These are phyloP conservation scores for Gymnopithys bicolor DNA, from an alignment of 2,797 vertebrate species.

Conservation along the genomic window DNA sequence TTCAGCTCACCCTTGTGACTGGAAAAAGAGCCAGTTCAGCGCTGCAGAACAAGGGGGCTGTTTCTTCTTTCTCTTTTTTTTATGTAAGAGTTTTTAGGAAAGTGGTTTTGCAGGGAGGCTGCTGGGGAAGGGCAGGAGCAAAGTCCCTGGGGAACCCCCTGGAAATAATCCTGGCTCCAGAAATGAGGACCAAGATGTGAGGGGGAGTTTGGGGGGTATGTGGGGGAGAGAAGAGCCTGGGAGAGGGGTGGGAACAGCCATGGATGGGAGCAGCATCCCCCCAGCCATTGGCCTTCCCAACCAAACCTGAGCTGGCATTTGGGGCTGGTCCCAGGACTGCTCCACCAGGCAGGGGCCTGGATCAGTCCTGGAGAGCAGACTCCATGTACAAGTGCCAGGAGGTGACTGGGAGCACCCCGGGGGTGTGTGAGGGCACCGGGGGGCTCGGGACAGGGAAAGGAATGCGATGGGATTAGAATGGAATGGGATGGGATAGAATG, in stretches of 20 bases:
- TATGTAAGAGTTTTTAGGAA: slow-evolving; percentile 31
- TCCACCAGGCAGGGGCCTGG: neutral
- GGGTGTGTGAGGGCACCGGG: neutral
- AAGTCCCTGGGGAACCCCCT: neutral
- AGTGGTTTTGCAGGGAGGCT: neutral
- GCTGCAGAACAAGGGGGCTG: slow-evolving; percentile 48
- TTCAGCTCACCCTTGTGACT: slow-evolving; percentile 75
- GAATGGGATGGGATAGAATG: neutral
- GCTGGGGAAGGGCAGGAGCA: neutral
- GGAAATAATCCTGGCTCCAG: neutral
- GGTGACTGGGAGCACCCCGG: rapidly evolving
- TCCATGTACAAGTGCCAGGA: rapidly evolving
- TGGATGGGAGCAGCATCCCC: neutral
- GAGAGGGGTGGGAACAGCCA: rapidly evolving
- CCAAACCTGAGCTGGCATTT: rapidly evolving
- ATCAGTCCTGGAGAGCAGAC: neutral
- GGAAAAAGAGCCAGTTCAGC: slow-evolving; percentile 74
- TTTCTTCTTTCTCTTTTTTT: slow-evolving; percentile 20
- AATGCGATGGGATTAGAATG: too few species aligned
- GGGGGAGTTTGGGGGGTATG: rapidly evolving
- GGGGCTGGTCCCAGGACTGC: neutral
- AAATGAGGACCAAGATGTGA: neutral
- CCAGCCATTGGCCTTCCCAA: rapidly evolving
- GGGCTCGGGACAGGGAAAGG: neutral
- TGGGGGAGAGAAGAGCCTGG: neutral